Evolutionary conservation across 2,113 vertebrate genomes (phyloP).

Genomic region (Mellivora capensis): DNA sequence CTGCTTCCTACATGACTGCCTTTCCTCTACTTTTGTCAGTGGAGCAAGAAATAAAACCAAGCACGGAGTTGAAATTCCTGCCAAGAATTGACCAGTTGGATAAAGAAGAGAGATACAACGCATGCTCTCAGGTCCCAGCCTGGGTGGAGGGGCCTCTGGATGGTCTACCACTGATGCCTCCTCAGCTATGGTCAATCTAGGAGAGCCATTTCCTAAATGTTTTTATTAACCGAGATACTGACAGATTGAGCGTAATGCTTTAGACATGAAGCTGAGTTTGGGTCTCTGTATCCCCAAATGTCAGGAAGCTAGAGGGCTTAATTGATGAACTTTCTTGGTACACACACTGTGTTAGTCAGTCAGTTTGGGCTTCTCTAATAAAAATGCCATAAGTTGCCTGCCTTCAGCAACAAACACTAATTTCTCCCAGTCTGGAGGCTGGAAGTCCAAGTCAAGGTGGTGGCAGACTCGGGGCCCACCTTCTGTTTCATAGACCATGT

Average conservation of each 20-base stretch:
- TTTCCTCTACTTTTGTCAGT: too few species aligned
- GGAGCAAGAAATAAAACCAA: accelerated
- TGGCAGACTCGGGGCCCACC: accelerated
- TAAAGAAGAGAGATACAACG: accelerated
- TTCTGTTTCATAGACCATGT: accelerated
- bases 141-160: accelerated
- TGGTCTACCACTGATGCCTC: accelerated
- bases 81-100: accelerated
- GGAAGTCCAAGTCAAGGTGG: not conserved
- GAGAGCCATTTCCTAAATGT: not conserved
- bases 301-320: not conserved
- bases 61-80: too few species aligned
- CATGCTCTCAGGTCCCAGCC: accelerated
- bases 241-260: not conserved
- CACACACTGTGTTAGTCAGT: not conserved
- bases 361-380: not conserved
- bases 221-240: not conserved
- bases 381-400: not conserved
- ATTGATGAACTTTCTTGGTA: not conserved
- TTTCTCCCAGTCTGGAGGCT: not conserved
- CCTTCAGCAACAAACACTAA: not conserved
- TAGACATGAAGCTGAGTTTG: not conserved
- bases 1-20: not conserved
- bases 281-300: not conserved
- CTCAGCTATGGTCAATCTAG: too few species aligned